Evolutionary conservation across 2,797 vertebrate genomes (phyloP).

Genomic region (Gouania willdenowi): DNA sequence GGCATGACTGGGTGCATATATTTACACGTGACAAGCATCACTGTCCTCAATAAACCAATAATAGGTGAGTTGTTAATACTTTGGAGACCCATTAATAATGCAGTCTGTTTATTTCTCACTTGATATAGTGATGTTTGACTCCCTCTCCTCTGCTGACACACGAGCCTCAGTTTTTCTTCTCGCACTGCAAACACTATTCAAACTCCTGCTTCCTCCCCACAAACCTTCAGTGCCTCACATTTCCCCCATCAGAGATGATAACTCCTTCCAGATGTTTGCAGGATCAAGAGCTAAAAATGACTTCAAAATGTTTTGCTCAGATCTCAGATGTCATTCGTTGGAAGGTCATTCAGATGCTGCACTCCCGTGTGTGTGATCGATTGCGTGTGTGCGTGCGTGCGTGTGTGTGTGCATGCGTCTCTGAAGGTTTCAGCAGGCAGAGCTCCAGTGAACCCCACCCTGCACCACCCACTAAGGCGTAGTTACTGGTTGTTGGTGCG

Average conservation of each 20-base stretch:
- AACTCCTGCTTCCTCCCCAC: conserved; percentile 11
- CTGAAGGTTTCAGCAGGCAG: conserved; percentile 28
- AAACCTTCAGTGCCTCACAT: conserved; percentile 21
- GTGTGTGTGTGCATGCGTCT: neutral
- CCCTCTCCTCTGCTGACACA: no score
- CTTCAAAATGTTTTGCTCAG: conserved; percentile 60
- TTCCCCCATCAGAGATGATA: conserved; percentile 23
- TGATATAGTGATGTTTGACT: no score
- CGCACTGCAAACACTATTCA: conserved; percentile 9
- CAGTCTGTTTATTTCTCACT: no score
- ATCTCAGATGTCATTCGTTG: conserved; percentile 65
- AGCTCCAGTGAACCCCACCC: conserved; percentile 53
- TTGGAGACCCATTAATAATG: no score
- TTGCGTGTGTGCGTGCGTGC: neutral
- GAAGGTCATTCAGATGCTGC: conserved; percentile 49
- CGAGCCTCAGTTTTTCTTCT: no score
- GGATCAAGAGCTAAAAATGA: conserved; percentile 56
- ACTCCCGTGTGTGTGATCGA: conserved; percentile 1
- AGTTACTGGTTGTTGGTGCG: conserved; percentile 65
- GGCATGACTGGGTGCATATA: no score
- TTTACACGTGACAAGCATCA: no score
- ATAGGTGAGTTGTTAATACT: no score
- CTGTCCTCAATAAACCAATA: no score
- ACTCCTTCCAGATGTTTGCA: conserved; percentile 61
- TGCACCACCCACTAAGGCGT: conserved; percentile 70